Evolutionary conservation across 2,797 vertebrate species (phyloP), one percentile per base, ranked within the genome.

Genomic region (Anguilla marmorata): DNA sequence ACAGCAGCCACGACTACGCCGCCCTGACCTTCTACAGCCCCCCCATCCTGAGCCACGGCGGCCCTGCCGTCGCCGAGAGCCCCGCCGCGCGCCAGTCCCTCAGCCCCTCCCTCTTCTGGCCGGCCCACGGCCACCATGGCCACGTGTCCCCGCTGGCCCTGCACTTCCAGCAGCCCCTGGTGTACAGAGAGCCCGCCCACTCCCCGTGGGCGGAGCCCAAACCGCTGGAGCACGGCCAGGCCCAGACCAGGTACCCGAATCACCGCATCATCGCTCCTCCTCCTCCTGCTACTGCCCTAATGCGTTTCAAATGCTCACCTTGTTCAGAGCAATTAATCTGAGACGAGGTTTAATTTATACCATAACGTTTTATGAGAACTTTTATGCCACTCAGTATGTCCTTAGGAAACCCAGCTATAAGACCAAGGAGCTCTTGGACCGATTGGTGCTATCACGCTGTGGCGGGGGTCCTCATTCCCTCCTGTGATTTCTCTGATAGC

Each of bases 1-100:
- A 99, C 84, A 95, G 89, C 88, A 93, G 91, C 72, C 96, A 96
- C 0, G 97, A 98, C 0, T 98, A 97, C 84, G 93, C 95, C 0
- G 89, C 96, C 0, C 93, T 98, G 92, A 91, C 96, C 0, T 98
- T 98, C 95, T 99, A 97, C 87, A 94, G 95, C 90, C 97, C 97
- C 0, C 93, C 97, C 0, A 9, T 97, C 92, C 92, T 97, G 90
- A 96, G 96, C 89, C 98, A 97, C 86, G 88, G 90, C 84, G 76
- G 96, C 24, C 88, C 95, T 1, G 88, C 94, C n/a, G 92, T 94
- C 86, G 89, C 93, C 0, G 97, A 98, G 90, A 92, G 93, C 0
- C 91, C 95, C 0, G 48, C 93, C 0, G 90, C 94, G 12, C 95
- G 94, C 86, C 94, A 96, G 60, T 92, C 94, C 0, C 88, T 96